Base-by-base conservation (phyloP, 2,888 invertebrate genomes). In the Lampropteryx suffumata region DNA sequence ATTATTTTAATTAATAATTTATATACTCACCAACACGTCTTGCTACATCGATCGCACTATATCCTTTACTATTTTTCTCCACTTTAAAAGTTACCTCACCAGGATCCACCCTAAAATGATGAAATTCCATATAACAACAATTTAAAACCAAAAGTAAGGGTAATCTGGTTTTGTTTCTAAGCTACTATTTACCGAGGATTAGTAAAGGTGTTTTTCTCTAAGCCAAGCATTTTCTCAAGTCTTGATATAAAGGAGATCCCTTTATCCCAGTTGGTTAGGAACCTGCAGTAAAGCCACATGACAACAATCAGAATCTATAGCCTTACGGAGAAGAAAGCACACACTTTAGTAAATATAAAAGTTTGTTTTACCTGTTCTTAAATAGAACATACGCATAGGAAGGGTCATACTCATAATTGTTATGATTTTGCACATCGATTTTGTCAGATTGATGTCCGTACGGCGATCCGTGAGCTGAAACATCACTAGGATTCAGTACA, bases 1-100 rank as follows among this genome's bases (percentile, higher is more conserved):
- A n/a, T n/a, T n/a, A n/a, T n/a, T n/a, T n/a, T n/a, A n/a, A n/a
- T n/a, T n/a, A n/a, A n/a, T n/a, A n/a, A n/a, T n/a, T n/a, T n/a
- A 21, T 24, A 7, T n/a, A 53, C 85, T 90, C 84, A 94, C 95
- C 93, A 58, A 95, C 93, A 67, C 84, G 91, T 44, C 81, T 86
- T 1, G 93, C 94, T 7, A 96, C 92, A 61, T 93, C 93, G 3
- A 92, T 91, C 0, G 95, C 94, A 65, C 94, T 94, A 59, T 93
- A 90, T 11, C 92, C 92, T 67, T 92, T 92, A 50, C 84, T 90
- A 64, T 94, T 94, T 41, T 92, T 92, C 49, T 91, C 91, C 1
- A 96, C 95, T 86, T 93, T 94, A 74, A 95, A 96, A 0, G 93
- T 94, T 0, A 97, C 95, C 82, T 95, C 95, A 57, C 94, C 94